Base-by-base conservation (phyloP, 2,888 invertebrate genomes). In the Caenorhabditis afra region DNA sequence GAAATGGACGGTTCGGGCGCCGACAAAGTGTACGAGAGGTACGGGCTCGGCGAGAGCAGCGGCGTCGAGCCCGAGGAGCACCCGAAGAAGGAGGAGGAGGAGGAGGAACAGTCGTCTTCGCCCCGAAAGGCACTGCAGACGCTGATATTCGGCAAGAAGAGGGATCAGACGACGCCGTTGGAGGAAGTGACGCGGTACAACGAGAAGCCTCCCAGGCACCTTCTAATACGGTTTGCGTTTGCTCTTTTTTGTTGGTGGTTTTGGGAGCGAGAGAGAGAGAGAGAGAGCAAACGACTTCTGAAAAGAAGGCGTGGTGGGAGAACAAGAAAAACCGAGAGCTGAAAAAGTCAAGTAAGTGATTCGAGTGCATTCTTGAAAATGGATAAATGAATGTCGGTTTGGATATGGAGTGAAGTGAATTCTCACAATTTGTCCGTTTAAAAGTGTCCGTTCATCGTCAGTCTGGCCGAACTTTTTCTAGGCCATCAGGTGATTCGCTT, bases 221-320 rank as follows among this genome's bases (percentile, higher is more conserved):
- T 85, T n/a, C 74, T 85, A 57, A 82, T 85, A 66, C 81, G 85
- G 85, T 85, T 75, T 74, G 81, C 22, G 22, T 39, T 52, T 50
- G 35, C 44, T 49, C 44, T 50, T 50, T 53, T 12, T 41, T 35
- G n/a, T n/a, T n/a, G n/a, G n/a, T n/a, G n/a, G n/a, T n/a, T n/a
- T n/a, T n/a, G n/a, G n/a, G n/a, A n/a, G n/a, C n/a, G n/a, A n/a
- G n/a, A n/a, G n/a, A n/a, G n/a, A n/a, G n/a, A n/a, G n/a, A n/a
- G n/a, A n/a, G n/a, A n/a, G n/a, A n/a, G n/a, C n/a, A n/a, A n/a
- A n/a, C n/a, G n/a, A n/a, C n/a, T n/a, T n/a, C n/a, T n/a, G n/a
- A n/a, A n/a, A n/a, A n/a, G n/a, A n/a, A n/a, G n/a, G n/a, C n/a
- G n/a, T n/a, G n/a, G n/a, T n/a, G n/a, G n/a, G n/a, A n/a, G n/a